Percentiles rank a stretch among this genome's conserved stretches.
phyloP scores from a whole-genome alignment of 2,113 vertebrate genomes.

The Marmota monax region DNA sequence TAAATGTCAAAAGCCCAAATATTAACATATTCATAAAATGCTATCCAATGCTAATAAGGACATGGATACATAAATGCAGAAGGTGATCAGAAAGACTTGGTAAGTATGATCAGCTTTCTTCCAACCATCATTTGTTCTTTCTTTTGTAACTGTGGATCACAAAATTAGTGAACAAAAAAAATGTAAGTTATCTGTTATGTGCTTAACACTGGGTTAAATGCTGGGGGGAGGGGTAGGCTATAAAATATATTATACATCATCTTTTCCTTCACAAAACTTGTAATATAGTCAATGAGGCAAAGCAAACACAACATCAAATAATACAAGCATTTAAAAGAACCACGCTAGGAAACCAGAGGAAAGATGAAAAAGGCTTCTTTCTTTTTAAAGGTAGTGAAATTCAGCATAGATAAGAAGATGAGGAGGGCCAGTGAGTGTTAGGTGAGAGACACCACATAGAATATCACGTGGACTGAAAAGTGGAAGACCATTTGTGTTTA shows the following conservation, averaged over 20 bases:
- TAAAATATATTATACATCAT: not conserved
- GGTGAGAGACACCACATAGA: not conserved
- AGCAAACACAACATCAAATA: not conserved
- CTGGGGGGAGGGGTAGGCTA: not conserved
- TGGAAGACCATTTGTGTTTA: not conserved
- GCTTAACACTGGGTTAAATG: not conserved
- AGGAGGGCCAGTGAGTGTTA: not conserved
- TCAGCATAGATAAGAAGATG: not conserved
- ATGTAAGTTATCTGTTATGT: not conserved
- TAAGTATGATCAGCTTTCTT: slow-evolving; percentile 76
- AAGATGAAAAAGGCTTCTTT: not conserved
- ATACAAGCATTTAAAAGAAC: not conserved
- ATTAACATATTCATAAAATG: not conserved
- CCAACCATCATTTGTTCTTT: slow-evolving; percentile 84
- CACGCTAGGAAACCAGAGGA: not conserved
- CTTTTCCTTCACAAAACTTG: not conserved
- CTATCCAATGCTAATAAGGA: slow-evolving; percentile 66
- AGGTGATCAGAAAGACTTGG: slow-evolving; percentile 71
- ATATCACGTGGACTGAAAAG: not conserved
- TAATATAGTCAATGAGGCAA: not conserved
- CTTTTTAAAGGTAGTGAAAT: not conserved
- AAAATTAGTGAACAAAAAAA: slow-evolving; percentile 78
- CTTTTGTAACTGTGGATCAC: slow-evolving; percentile 85
- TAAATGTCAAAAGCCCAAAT: not conserved
- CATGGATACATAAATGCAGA: slow-evolving; percentile 74